Evolutionary conservation across 2,113 vertebrate genomes (phyloP).

Genomic region (Chrysemys picta): DNA sequence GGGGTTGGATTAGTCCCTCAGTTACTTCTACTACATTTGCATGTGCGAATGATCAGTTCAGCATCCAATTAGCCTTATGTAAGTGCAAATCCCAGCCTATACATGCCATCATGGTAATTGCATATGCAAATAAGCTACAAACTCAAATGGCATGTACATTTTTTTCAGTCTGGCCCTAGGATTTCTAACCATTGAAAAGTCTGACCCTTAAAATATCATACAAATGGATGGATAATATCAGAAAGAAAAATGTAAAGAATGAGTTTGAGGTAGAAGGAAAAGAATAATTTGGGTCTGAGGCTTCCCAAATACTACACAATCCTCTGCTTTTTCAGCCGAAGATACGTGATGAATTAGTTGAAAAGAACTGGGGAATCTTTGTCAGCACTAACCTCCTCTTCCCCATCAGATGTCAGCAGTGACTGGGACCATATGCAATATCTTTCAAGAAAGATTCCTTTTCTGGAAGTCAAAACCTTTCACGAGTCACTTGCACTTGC

Average conservation of each 20-base stretch:
- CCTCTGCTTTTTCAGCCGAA: not conserved
- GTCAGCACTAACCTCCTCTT: not conserved
- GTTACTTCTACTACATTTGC: slow-evolving; percentile 7
- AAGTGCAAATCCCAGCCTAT: not conserved
- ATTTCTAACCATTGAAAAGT: not conserved
- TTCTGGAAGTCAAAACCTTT: not conserved
- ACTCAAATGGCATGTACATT: not conserved
- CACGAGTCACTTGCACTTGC: slow-evolving; percentile 25
- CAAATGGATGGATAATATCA: not conserved
- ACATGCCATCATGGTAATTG: not conserved
- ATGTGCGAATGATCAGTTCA: not conserved
- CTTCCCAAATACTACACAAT: not conserved
- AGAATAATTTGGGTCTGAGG: not conserved
- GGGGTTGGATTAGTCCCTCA: not conserved
- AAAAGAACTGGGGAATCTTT: not conserved
- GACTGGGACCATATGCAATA: not conserved
- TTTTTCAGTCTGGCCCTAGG: not conserved
- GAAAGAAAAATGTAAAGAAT: not conserved
- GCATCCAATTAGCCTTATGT: not conserved
- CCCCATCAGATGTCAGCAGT: not conserved
- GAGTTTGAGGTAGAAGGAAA: not conserved
- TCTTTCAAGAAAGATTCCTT: not conserved
- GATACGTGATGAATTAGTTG: not conserved
- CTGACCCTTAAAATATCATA: not conserved
- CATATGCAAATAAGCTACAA: not conserved